These are phyloP conservation scores for Liopterus haemorrhoidalis DNA, from an alignment of 2,888 invertebrate species.

Conservation along the genomic window DNA sequence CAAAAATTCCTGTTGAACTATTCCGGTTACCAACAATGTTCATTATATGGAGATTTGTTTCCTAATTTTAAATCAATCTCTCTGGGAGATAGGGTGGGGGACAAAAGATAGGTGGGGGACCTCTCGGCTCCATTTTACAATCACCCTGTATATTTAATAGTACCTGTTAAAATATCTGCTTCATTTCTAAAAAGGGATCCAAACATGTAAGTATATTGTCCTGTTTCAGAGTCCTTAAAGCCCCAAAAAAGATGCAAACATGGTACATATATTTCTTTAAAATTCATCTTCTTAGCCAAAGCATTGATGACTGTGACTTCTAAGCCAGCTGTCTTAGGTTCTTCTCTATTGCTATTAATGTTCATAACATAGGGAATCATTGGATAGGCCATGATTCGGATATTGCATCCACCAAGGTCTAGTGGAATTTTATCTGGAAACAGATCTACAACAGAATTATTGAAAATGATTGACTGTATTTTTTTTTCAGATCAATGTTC, in stretches of 20 bases:
- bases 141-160: too few relatives aligned
- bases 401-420: neutral
- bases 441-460: too few relatives aligned
- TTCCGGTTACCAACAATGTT: too few relatives aligned
- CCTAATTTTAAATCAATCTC: too few relatives aligned
- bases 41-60: too few relatives aligned
- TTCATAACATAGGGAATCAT: conserved; percentile 12
- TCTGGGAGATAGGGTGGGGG: too few relatives aligned
- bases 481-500: too few relatives aligned
- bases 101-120: too few relatives aligned
- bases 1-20: too few relatives aligned
- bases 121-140: too few relatives aligned
- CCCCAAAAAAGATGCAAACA: conserved; percentile 6
- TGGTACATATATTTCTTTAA: neutral
- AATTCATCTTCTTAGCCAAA: conserved; percentile 7
- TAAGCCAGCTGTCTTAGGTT: conserved; percentile 1
- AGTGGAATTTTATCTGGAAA: conserved; percentile 6
- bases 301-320: conserved; percentile 8
- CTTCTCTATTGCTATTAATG: neutral
- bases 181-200: neutral
- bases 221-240: neutral
- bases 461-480: too few relatives aligned
- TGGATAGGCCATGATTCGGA: conserved; percentile 10
- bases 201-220: conserved; percentile 5
- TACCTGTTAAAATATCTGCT: conserved; percentile 4